These are phyloP conservation scores for Rhagophthalmus giganteus DNA, from an alignment of 2,888 invertebrate genomes.

Conservation along the genomic window DNA sequence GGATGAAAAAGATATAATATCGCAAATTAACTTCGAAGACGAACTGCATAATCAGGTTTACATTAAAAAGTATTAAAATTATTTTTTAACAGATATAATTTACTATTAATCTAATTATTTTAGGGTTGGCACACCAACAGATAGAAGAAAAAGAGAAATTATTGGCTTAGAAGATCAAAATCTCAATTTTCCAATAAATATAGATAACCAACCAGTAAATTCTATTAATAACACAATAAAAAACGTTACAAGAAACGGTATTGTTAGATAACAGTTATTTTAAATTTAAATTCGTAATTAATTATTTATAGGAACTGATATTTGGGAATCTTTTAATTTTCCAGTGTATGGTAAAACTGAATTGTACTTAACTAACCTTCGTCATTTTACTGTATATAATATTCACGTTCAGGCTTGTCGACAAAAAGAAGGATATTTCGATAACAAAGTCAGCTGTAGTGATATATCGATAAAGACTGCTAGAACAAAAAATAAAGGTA, in stretches of 20 bases:
- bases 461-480: conserved; percentile 21
- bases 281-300: conserved; percentile 1
- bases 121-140: conserved; percentile 20
- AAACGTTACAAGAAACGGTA: conserved; percentile 42
- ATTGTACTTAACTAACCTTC: conserved; percentile 64
- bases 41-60: conserved; percentile 77
- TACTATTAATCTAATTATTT: conserved; percentile 9
- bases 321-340: conserved; percentile 43
- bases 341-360: conserved; percentile 50
- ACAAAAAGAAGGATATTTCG: conserved; percentile 57
- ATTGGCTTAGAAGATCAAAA: conserved; percentile 14
- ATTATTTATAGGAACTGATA: conserved; percentile 35
- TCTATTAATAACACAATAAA: conserved; percentile 25
- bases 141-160: conserved; percentile 32
- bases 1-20: conserved; percentile 63
- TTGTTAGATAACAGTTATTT: conserved; percentile 5
- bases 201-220: conserved; percentile 24
- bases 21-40: conserved; percentile 76
- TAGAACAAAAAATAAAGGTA: conserved; percentile 41
- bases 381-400: conserved; percentile 78
- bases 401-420: conserved; percentile 79
- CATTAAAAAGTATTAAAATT: conserved; percentile 51
- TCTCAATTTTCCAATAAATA: conserved; percentile 29
- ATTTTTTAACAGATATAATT: neutral
- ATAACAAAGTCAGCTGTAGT: conserved; percentile 33